Evolutionary conservation across 1,140 invertebrate species (phyloP), one percentile per base, ranked within the genome.

Genomic region (Physella acuta): DNA sequence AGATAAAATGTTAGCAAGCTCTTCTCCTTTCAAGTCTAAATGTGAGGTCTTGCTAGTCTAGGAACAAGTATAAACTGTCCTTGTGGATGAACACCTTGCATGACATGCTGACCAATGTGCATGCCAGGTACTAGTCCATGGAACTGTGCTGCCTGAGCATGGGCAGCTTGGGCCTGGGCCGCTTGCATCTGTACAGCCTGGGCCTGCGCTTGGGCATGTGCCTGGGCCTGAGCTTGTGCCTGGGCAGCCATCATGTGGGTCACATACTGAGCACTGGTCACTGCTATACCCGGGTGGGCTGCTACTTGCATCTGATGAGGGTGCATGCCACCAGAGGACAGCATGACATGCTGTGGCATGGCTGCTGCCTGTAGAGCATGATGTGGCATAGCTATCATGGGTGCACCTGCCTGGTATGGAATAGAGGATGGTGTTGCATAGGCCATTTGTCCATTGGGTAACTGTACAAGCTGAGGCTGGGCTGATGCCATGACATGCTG

Each of bases 401-500:
- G 70, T n/a, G 69, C 73, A 14, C 73, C 71, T 60, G 75, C 73
- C 53, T 74, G 73, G 49, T 68, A 60, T 24, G 73, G 70, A 26
- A 74, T 3, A 53, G 68, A 30, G 34, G 59, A 4, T 36, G 71
- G 66, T 65, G 71, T 56, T 39, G 68, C 62, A 70, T 70, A 53
- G 24, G 69, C 52, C 24, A 71, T 37, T 30, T 68, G 37, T 17
- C 66, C 71, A 65, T 58, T 63, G 37, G 55, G 70, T 16, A 68
- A 39, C 16, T 61, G 56, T 0, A 66, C 56, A 11, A 64, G 52
- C 52, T 63, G 61, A n/a, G 69, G 73, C 24, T 73, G 67, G 28
- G 71, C 68, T 61, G 60, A 39, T 59, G 71, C 51, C 20, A 39
- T 33, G 16, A 60, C 26, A 34, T 37, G 52, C 34, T 59, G 72